Evolutionary conservation across 2,113 vertebrate species (phyloP), one percentile per base, ranked within the genome.

Genomic region (Rhineura floridana): DNA sequence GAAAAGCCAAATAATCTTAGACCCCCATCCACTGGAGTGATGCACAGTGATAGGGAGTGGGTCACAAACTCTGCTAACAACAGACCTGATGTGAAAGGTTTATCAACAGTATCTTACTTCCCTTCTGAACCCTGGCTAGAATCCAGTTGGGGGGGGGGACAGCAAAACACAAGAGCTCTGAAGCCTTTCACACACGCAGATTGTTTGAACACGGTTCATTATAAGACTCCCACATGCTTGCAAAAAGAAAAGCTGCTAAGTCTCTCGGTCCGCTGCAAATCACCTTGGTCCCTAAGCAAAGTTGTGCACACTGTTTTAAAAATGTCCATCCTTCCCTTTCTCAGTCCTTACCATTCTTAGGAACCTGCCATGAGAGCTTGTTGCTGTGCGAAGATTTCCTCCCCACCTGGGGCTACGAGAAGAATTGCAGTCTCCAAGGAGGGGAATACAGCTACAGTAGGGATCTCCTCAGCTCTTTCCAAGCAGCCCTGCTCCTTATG

Each of bases 341-440:
- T 13, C n/a, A 0, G 1, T 2, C 21, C 19, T 4, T 87, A 86
- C 85, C 33, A 59, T 86, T 91, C 91, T 70, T 91, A 93, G 91
- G 91, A 93, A 81, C 83, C 84, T 89, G 91, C 83, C 2, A 72
- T 91, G 55, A 94, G 72, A 87, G 92, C 91, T 91, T 87, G 87
- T 9, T 92, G 91, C 91, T 94, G 88, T 2, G 6, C 90, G 81
- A 80, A 91, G 90, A 88, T 90, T 95, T 94, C 93, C 94, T 95
- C 86, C 92, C 86, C 95, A 86, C 88, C 95, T 93, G 94, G 94
- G 95, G 96, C 86, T 72, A 83, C 88, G 76, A 87, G 83, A 91
- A 88, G 92, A 93, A 92, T 39, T 15, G 0, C 92, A 95, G 91
- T 96, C 96, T 94, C 96, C 92, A 94, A 81, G 96, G 96, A 95